phyloP scores from a whole-genome alignment of 2,888 invertebrate species.

The Apoderus coryli region DNA sequence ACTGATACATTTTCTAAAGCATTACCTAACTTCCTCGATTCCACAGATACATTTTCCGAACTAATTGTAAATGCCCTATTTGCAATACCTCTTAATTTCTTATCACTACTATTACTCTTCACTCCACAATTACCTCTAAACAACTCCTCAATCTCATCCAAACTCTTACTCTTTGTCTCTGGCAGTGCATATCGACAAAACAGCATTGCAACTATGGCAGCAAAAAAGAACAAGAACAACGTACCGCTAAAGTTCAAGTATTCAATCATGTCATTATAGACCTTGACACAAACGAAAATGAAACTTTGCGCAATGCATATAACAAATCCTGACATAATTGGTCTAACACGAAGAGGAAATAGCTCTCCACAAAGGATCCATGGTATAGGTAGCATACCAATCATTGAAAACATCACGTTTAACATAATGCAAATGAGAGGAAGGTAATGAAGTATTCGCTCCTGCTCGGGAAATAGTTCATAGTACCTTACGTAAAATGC shows the following conservation, averaged over 20 bases:
- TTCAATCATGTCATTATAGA: constrained; percentile 47
- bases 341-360: constrained; percentile 52
- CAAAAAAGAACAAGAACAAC: constrained; percentile 45
- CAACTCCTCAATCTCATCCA: constrained; percentile 50
- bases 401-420: constrained; percentile 59
- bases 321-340: constrained; percentile 54
- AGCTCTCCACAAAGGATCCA: constrained; percentile 64
- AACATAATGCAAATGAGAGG: constrained; percentile 46
- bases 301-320: constrained; percentile 54
- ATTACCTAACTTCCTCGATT: no score
- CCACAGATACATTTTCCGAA: no score
- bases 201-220: constrained; percentile 43
- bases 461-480: constrained; percentile 23
- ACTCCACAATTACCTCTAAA: constrained; percentile 34
- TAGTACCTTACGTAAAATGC: constrained; percentile 29
- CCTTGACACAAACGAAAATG: constrained; percentile 56
- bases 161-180: constrained; percentile 53
- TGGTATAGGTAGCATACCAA: constrained; percentile 57
- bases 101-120: constrained; percentile 26
- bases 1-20: no score
- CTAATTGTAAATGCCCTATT: constrained; percentile 21
- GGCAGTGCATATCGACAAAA: constrained; percentile 48
- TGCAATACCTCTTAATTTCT: constrained; percentile 29
- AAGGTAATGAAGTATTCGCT: constrained; percentile 27
- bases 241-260: constrained; percentile 46